A percentile compares a stretch with the other conserved stretches of the same genome.
These are phyloP conservation scores for Pygocentrus nattereri DNA, from an alignment of 2,797 vertebrate species.

Conservation along the genomic window DNA sequence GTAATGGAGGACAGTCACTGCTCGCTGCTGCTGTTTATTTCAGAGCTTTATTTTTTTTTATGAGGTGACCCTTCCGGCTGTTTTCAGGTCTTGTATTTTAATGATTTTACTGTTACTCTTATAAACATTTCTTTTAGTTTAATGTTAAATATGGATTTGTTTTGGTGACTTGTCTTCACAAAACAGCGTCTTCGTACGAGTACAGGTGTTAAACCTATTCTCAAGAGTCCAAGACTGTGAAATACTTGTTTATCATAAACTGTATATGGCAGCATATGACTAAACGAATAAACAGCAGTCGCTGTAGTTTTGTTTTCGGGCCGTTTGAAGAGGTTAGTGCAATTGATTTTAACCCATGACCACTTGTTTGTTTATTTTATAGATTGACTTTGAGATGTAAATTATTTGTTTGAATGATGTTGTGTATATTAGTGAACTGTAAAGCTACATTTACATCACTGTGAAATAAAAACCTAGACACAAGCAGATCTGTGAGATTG, in stretches of 20 bases:
- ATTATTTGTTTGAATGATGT: neutral
- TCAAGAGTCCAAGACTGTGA: conserved; percentile 16
- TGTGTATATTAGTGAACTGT: conserved; percentile 19
- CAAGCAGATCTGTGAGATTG: neutral
- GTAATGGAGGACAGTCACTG: conserved; percentile 3
- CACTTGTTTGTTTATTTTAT: conserved; percentile 9
- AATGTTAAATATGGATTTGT: neutral
- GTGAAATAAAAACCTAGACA: conserved; percentile 8
- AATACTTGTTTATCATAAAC: neutral
- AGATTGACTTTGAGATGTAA: conserved; percentile 13
- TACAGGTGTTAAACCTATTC: neutral
- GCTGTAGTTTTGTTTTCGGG: neutral
- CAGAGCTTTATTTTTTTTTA: conserved; percentile 19
- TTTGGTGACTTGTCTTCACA: neutral
- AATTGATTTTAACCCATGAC: neutral
- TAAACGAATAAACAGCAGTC: neutral
- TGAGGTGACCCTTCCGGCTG: neutral
- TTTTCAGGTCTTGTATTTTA: conserved; percentile 13
- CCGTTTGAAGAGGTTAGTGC: neutral
- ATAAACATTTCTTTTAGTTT: neutral
- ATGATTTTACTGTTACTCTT: conserved; percentile 1
- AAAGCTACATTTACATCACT: conserved; percentile 5
- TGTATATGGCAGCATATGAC: neutral
- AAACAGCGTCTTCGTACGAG: neutral
- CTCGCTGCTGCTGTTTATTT: conserved; percentile 31